A percentile compares a stretch with the other conserved stretches of the same genome.
phyloP scores from a whole-genome alignment of 2,888 invertebrate genomes.

The Cheilosia vulpina region DNA sequence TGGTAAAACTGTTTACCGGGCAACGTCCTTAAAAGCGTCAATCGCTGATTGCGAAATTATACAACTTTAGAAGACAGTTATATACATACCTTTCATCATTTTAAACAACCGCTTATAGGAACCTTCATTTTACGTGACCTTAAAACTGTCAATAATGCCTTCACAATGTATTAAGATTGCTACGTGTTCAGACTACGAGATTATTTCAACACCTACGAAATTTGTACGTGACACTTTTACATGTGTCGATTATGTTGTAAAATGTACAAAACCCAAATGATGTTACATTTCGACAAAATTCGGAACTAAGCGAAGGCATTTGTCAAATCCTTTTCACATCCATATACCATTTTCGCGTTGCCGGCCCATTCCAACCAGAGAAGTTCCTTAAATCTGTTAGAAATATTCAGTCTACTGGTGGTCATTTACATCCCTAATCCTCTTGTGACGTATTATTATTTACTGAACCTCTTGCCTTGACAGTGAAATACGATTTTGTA shows the following conservation, averaged over 20 bases:
- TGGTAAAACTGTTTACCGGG: no score
- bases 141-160: no score
- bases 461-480: neutral
- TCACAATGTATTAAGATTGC: no score
- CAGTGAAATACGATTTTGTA: neutral
- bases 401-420: neutral
- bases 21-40: no score
- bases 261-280: neutral
- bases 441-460: neutral
- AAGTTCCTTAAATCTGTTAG: neutral
- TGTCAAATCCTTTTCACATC: slow-evolving; percentile 1
- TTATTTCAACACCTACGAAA: neutral
- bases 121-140: no score
- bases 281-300: slow-evolving; percentile 7
- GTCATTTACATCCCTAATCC: slow-evolving; percentile 40
- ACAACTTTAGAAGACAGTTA: no score
- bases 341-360: no score
- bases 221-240: neutral
- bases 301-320: slow-evolving; percentile 32
- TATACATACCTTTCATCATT: no score
- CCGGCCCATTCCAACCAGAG: neutral
- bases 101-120: no score
- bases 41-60: no score
- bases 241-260: neutral
- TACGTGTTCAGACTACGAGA: no score